Base-by-base conservation (phyloP, 2,888 invertebrate genomes). In the Ormyrus pomaceus region DNA sequence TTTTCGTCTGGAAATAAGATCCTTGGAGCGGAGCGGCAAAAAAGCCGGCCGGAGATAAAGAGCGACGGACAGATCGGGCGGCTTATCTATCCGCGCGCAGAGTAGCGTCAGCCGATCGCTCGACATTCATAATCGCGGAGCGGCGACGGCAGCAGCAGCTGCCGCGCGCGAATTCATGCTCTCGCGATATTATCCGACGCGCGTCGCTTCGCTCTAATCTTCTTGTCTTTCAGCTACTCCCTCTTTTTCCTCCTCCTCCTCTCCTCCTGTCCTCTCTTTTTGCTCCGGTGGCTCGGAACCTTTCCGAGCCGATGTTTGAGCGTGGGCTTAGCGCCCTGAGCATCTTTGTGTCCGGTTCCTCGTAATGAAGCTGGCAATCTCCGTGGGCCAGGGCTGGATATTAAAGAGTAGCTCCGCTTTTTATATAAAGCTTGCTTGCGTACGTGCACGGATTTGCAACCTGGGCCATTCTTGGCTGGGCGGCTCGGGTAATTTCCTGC, bases 51-150 rank as follows among this genome's bases (percentile, higher is more conserved):
- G 10, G 4, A 34, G 65, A 65, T 65, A 65, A 51, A 65, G 51
- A 65, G 46, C 10, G 9, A 65, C 51, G 2, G 34, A 4, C 34
- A 34, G n/a, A 34, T 9, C 46, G 13, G 11, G 55, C 69, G 69
- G 19, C 71, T 71, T 71, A 71, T 61, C 71, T 51, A 62, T 62
- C 34, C 6, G 19, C 46, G 9, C 6, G 58, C 19, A 58, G 34
- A 34, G 34, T 34, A 34, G 73, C 11, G 53, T 34, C n/a, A 13
- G 11, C 46, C 69, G 46, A n/a, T 48, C 58, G 48, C 58, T 58
- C 19, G 56, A 58, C 48, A 70, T 58, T 58, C 69, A 58, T 70
- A 70, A 70, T 70, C 69, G 69, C 58, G 9, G 53, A 58, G 58
- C 51, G n/a, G 71, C 66, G 19, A 58, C 58, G 50, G 48, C 13